These are phyloP conservation scores for Platorchestia sp. DNA, from an alignment of 1,140 invertebrate species.

Conservation along the genomic window DNA sequence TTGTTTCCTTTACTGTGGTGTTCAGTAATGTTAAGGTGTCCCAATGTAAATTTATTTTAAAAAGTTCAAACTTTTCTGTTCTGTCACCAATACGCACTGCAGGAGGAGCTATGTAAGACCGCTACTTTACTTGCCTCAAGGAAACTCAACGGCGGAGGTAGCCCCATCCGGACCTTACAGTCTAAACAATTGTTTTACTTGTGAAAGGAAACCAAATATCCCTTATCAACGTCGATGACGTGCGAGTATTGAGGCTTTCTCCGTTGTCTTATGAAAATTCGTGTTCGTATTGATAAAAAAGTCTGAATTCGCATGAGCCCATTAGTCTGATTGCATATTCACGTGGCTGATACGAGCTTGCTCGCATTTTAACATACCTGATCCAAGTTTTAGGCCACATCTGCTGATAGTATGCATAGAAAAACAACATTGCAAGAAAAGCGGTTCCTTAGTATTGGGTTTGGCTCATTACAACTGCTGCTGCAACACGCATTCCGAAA, in stretches of 20 bases:
- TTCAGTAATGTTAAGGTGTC: no score
- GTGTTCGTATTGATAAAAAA: no score
- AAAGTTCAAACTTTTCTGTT: no score
- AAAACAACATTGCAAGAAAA: not conserved
- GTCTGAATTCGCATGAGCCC: not conserved
- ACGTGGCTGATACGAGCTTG: not conserved
- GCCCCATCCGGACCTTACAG: no score
- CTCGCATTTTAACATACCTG: not conserved
- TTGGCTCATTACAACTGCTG: not conserved
- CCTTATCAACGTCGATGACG: not conserved
- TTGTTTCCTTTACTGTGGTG: no score
- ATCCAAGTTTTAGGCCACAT: not conserved
- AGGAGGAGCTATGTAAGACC: no score
- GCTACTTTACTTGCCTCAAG: no score
- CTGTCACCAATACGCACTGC: no score
- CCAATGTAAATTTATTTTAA: no score
- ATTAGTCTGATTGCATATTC: not conserved
- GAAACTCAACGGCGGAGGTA: no score
- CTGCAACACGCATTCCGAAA: not conserved
- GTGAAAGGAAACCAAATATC: not conserved
- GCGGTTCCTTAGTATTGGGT: not conserved
- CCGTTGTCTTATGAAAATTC: not conserved
- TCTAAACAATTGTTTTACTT: no score
- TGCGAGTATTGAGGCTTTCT: not conserved
- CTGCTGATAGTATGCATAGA: not conserved